Base-by-base conservation (phyloP, 2,888 invertebrate genomes). In the Catocala sponsa region DNA sequence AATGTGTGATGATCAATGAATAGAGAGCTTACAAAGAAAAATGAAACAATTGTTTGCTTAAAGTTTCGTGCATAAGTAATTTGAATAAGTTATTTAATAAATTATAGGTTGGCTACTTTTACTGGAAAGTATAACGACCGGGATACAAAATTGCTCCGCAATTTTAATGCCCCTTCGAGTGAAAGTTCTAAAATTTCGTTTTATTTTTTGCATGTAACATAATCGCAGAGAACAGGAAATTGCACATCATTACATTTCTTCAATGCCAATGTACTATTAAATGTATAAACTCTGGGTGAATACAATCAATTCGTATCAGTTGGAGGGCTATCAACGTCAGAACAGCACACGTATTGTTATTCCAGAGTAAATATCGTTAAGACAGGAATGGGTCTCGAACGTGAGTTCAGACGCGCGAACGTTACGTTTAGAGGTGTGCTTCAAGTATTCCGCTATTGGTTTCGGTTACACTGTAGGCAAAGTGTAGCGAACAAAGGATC, bases 401-500 rank as follows among this genome's bases (percentile, higher is more conserved):
- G 80, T 80, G 79, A 78, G 82, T 80, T 81, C 70, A 74, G 77
- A 82, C 83, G 84, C 83, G 80, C 83, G 87, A 84, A 85, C 83
- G 83, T 86, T 86, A 82, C 82, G 83, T 85, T 87, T 80, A 81
- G 85, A 85, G 84, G 89, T 90, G 88, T 87, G 87, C 83, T 89
- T 87, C 83, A 89, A 90, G 84, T 88, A 86, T 86, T 88, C 81
- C 80, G 81, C 83, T 83, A 84, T 85, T 82, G 84, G 86, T 89
- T 85, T 85, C 70, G 81, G 83, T 84, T 88, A 90, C 89, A 88
- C 74, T 90, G 91, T 91, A 86, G 77, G 84, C 76, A 87, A 89
- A 88, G 76, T 89, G 88, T 89, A 87, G 81, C 86, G 81, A 90
- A 93, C 92, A 92, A 93, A 93, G 92, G 91, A 89, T 89, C 88